Evolutionary conservation across 2,888 invertebrate genomes (phyloP).

Genomic region (Stenotaenia linearis): DNA sequence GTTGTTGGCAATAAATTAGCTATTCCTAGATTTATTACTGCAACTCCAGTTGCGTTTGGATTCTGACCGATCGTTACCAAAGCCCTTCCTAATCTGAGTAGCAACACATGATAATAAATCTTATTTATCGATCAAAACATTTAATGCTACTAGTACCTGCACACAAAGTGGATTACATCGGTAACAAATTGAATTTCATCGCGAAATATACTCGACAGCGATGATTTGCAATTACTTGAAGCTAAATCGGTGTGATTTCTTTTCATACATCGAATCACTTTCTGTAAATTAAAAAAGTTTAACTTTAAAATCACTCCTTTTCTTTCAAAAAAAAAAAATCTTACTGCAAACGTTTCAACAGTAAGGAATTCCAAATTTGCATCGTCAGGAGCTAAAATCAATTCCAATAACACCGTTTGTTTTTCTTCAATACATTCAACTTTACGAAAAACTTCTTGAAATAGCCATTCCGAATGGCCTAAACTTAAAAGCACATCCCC

Average conservation of each 20-base stretch:
- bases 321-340: no score
- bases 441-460: not conserved
- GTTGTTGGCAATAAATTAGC: constrained; percentile 14
- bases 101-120: not conserved
- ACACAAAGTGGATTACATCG: not conserved
- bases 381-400: not conserved
- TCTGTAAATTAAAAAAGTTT: no score
- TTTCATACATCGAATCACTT: not conserved
- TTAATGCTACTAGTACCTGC: not conserved
- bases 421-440: not conserved
- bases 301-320: no score
- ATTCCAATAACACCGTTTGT: not conserved
- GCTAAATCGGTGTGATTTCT: not conserved
- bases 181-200: not conserved
- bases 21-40: constrained; percentile 26
- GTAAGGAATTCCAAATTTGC: not conserved
- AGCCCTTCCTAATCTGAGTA: not conserved
- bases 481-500: not conserved
- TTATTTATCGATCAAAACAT: not conserved
- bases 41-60: not conserved
- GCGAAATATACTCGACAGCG: no score
- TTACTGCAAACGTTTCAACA: not conserved
- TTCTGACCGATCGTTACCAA: constrained; percentile 3
- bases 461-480: not conserved
- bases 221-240: not conserved